phyloP scores from a whole-genome alignment of 30 jellyfish, hydroid and myxozoan species.

The Cassiopea andromeda region DNA sequence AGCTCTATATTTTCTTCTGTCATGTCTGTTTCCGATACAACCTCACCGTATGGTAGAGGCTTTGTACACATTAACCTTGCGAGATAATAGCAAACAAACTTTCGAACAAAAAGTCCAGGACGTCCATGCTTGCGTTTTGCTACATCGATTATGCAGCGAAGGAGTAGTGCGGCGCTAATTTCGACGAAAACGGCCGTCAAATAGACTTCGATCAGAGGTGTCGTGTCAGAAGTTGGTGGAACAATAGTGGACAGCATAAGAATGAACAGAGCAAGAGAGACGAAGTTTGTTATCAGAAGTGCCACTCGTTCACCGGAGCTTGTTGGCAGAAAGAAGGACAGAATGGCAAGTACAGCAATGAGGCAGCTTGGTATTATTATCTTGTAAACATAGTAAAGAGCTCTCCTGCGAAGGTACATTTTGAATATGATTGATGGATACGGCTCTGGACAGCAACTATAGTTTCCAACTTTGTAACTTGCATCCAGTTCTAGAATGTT shows the following conservation, averaged over 20 bases:
- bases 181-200: slow-evolving; percentile 65
- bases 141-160: slow-evolving; percentile 47
- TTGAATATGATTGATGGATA: slow-evolving; percentile 70
- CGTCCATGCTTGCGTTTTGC: slow-evolving; percentile 27
- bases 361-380: slow-evolving; percentile 71
- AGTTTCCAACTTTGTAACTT: slow-evolving; percentile 31
- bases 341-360: slow-evolving; percentile 67
- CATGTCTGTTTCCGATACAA: background rate
- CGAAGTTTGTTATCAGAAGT: slow-evolving; percentile 73
- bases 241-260: slow-evolving; percentile 71
- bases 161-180: slow-evolving; percentile 47
- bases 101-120: slow-evolving; percentile 30
- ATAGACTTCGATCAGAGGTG: slow-evolving; percentile 73
- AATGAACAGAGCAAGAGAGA: slow-evolving; percentile 76
- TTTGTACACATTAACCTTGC: slow-evolving; percentile 16
- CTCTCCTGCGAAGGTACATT: slow-evolving; percentile 62
- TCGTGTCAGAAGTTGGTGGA: slow-evolving; percentile 82
- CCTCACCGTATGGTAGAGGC: slow-evolving; percentile 10
- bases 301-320: slow-evolving; percentile 83
- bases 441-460: slow-evolving; percentile 87
- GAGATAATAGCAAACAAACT: slow-evolving; percentile 18
- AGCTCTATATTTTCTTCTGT: slow-evolving; percentile 2
- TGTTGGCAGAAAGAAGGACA: slow-evolving; percentile 78
- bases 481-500: slow-evolving; percentile 28
- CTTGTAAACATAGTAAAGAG: slow-evolving; percentile 63